phyloP scores from a whole-genome alignment of 2,113 vertebrate genomes.

The Poecilia latipinna region DNA sequence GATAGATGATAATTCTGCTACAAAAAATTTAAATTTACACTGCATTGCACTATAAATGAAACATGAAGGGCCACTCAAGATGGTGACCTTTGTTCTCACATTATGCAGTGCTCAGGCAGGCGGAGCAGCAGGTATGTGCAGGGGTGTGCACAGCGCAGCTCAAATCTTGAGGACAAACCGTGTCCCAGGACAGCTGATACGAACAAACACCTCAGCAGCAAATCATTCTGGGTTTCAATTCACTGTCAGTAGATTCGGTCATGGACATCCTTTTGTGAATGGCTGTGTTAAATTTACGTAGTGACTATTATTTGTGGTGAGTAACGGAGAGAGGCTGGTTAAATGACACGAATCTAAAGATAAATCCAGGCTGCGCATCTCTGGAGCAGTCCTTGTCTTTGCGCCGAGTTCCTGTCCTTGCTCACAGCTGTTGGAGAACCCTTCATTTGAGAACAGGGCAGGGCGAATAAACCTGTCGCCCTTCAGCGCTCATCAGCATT shows the following conservation, averaged over 20 bases:
- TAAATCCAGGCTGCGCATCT: slow-evolving; percentile 17
- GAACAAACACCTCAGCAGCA: slow-evolving; percentile 56
- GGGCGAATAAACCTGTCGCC: slow-evolving; percentile 67
- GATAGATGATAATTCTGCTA: neutral
- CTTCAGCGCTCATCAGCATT: slow-evolving; percentile 70
- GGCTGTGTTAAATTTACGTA: slow-evolving; percentile 3
- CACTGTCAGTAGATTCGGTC: neutral
- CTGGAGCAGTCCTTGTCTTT: slow-evolving; percentile 21
- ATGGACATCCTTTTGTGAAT: slow-evolving; percentile 15
- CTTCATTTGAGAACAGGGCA: slow-evolving; percentile 51
- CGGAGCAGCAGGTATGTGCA: slow-evolving; percentile 29
- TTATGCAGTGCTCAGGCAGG: slow-evolving; percentile 23
- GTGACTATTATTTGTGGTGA: slow-evolving; percentile 48
- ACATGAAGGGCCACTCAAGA: neutral
- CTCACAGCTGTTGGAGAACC: slow-evolving; percentile 60
- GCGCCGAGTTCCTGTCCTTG: slow-evolving; percentile 56
- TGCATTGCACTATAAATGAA: neutral
- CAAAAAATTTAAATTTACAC: neutral
- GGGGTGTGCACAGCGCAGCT: slow-evolving; percentile 33
- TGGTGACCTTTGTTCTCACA: slow-evolving; percentile 25
- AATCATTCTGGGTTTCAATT: slow-evolving; percentile 31
- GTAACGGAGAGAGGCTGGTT: slow-evolving; percentile 44
- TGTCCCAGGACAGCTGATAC: slow-evolving; percentile 66
- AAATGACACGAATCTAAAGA: slow-evolving; percentile 36
- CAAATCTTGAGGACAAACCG: slow-evolving; percentile 50